Percentiles rank a stretch among this genome's conserved stretches.
These are phyloP conservation scores for Volucella inflata DNA, from an alignment of 2,888 invertebrate genomes.

Conservation along the genomic window DNA sequence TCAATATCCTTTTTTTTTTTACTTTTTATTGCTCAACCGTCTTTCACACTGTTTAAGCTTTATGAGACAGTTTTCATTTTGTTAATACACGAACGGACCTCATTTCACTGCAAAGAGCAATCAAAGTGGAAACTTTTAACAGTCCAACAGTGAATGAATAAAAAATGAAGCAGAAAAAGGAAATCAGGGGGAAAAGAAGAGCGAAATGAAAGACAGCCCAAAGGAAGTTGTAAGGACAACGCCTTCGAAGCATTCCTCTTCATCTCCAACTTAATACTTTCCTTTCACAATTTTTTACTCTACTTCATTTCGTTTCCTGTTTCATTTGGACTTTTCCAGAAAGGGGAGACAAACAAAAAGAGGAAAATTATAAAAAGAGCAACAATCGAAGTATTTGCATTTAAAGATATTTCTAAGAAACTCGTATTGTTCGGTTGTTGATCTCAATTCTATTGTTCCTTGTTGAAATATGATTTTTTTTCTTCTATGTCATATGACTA, in stretches of 20 bases:
- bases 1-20: too few species aligned
- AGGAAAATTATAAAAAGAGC: conserved; percentile 35
- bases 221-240: conserved; percentile 35
- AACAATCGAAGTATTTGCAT: conserved; percentile 47
- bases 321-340: neutral
- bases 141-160: neutral
- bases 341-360: neutral
- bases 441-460: conserved; percentile 54
- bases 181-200: too few species aligned
- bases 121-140: conserved; percentile 24
- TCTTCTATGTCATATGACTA: conserved; percentile 16
- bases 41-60: neutral
- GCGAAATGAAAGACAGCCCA: conserved; percentile 37
- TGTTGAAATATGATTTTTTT: conserved; percentile 13
- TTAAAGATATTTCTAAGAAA: conserved; percentile 39
- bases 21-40: too few species aligned
- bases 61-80: conserved; percentile 3
- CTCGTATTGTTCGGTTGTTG: conserved; percentile 49
- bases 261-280: conserved; percentile 31
- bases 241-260: conserved; percentile 32
- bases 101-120: conserved; percentile 21
- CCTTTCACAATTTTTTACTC: neutral
- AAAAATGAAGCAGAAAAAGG: neutral
- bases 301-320: conserved; percentile 10
- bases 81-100: neutral